Conservation (phyloP, 1,140 invertebrate genomes). For the Aphaenogaster ashmeadi region DNA sequence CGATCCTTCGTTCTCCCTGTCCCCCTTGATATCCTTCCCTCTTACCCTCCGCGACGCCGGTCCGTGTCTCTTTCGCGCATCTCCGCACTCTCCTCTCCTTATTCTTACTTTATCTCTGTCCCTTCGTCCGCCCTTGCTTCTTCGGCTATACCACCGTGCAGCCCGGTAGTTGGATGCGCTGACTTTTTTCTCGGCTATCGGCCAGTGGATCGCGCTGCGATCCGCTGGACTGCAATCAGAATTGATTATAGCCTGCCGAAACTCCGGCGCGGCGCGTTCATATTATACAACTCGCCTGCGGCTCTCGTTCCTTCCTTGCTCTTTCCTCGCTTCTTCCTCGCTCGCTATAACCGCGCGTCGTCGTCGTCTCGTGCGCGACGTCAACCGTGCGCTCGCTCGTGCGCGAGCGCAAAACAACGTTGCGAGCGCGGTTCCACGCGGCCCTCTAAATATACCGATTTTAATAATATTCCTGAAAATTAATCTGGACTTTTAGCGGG, state of each 20-base stretch:
- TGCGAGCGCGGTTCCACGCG: not conserved
- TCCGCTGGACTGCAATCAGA: conserved; percentile 86
- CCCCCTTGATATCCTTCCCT: not conserved
- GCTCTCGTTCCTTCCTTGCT: conserved; percentile 71
- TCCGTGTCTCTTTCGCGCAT: conserved; percentile 27
- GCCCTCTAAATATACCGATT: not conserved
- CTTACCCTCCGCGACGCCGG: conserved; percentile 26
- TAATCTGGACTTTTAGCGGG: not conserved
- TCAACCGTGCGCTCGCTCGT: conserved; percentile 68
- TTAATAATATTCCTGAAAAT: conserved; percentile 37
- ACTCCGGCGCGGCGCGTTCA: conserved; percentile 82
- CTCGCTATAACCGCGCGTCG: conserved; percentile 61
- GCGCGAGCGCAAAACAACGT: conserved; percentile 14
- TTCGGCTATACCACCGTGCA: conserved; percentile 60
- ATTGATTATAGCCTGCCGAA: conserved; percentile 88
- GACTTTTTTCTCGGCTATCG: conserved; percentile 84
- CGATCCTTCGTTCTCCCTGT: not conserved
- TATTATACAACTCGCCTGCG: conserved; percentile 86
- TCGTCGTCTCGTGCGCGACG: conserved; percentile 72
- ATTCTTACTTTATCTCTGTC: conserved; percentile 61
- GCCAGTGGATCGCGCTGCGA: conserved; percentile 84
- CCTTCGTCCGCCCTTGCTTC: conserved; percentile 29
- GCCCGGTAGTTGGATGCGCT: conserved; percentile 83
- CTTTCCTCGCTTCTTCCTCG: conserved; percentile 70
- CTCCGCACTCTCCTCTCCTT: not conserved